A percentile compares a stretch with the other conserved stretches of the same genome.
Conservation (phyloP, 1,140 invertebrate genomes). For the Zaprionus taronus region DNA sequence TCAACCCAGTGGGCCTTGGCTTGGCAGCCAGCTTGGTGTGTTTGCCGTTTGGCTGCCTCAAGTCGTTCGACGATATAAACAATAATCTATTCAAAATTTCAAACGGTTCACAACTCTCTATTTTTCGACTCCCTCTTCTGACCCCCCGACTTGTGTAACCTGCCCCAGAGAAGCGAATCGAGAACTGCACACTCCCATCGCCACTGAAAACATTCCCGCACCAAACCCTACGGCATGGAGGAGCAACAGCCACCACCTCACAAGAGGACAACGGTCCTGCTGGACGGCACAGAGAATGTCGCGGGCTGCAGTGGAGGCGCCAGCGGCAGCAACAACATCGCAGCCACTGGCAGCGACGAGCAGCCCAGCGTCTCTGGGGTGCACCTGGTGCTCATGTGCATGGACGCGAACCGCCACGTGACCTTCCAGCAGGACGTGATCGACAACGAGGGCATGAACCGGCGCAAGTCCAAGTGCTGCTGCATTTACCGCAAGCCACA, state of each 20-base stretch:
- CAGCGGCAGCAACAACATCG: not conserved
- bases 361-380: constrained; percentile 26
- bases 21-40: not conserved
- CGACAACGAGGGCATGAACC: constrained; percentile 96
- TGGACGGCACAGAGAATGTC: not conserved
- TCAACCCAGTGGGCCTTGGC: constrained; percentile 21
- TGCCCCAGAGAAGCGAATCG: not conserved
- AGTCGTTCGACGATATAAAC: not conserved
- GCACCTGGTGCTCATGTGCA: constrained; percentile 85
- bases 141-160: not conserved
- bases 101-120: constrained; percentile 6
- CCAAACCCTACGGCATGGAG: constrained; percentile 15
- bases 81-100: constrained; percentile 32
- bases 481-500: constrained; percentile 94
- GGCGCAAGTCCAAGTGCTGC: constrained; percentile 97
- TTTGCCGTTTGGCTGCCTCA: not conserved
- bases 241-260: constrained; percentile 5
- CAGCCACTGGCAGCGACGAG: not conserved
- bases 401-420: constrained; percentile 90
- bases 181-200: not conserved
- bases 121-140: not conserved
- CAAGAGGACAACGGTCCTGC: not conserved
- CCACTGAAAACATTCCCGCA: not conserved
- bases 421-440: constrained; percentile 94
- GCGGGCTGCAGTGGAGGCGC: not conserved